Evolutionary conservation across 1,140 invertebrate genomes (phyloP).

Genomic region (Brachionus paranguensis): DNA sequence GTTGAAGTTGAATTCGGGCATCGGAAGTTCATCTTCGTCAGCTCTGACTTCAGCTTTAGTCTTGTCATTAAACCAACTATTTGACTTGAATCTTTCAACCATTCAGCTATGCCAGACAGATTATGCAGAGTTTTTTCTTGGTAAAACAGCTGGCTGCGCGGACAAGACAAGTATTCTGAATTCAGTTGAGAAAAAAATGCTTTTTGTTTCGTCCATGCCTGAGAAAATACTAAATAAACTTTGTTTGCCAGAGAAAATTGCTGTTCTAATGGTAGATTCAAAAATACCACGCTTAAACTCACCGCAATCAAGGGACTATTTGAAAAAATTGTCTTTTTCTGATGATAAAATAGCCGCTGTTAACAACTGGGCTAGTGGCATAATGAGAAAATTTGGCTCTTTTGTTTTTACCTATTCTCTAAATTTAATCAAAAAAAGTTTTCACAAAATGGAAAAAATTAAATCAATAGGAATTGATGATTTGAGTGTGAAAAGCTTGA

Average conservation of each 20-base stretch:
- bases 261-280: neutral
- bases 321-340: neutral
- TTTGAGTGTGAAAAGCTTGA: neutral
- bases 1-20: neutral
- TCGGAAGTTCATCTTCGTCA: neutral
- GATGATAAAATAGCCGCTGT: neutral
- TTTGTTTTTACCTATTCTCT: neutral
- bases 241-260: neutral
- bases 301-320: neutral
- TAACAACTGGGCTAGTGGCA: neutral
- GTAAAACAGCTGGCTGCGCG: neutral
- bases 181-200: neutral
- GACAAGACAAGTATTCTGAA: neutral
- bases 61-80: neutral
- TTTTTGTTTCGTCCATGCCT: neutral
- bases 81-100: neutral
- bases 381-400: neutral
- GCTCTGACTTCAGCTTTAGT: neutral
- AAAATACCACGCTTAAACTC: neutral
- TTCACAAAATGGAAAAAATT: neutral
- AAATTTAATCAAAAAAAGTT: neutral
- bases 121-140: neutral
- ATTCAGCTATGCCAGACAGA: neutral
- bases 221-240: neutral
- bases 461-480: neutral